These are phyloP conservation scores for Calameuta pallipes DNA, from an alignment of 2,888 invertebrate genomes.

Conservation along the genomic window DNA sequence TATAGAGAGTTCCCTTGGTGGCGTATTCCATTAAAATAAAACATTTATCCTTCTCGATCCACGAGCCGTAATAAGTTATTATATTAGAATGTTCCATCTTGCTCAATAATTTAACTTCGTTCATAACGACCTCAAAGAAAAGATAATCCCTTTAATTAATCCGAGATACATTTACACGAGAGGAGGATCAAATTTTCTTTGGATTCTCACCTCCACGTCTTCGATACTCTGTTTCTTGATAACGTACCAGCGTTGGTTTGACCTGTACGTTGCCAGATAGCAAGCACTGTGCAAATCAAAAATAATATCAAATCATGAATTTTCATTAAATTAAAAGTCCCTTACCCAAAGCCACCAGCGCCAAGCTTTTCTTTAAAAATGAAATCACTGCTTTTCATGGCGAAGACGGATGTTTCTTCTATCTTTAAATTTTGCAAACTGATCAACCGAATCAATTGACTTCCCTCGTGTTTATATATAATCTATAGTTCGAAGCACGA, in stretches of 20 bases:
- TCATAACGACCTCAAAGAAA: constrained; percentile 16
- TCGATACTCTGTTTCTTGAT: constrained; percentile 30
- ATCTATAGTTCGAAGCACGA: background rate
- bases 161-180: too few species aligned
- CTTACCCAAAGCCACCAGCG: constrained; percentile 33
- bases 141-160: background rate
- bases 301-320: background rate
- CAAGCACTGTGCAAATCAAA: constrained; percentile 21
- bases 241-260: constrained; percentile 26
- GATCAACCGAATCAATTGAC: background rate
- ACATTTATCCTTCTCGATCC: constrained; percentile 10
- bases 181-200: background rate
- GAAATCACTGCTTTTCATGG: constrained; percentile 15
- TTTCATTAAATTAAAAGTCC: background rate
- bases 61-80: constrained; percentile 16
- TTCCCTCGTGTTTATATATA: background rate
- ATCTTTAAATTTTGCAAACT: background rate
- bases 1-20: constrained; percentile 77
- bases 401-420: background rate
- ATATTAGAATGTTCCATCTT: constrained; percentile 21
- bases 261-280: constrained; percentile 29
- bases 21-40: constrained; percentile 86
- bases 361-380: constrained; percentile 30
- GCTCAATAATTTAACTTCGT: constrained; percentile 20
- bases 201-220: background rate